phyloP scores from a whole-genome alignment of 2,888 invertebrate species.

The Zele albiditarsus region DNA sequence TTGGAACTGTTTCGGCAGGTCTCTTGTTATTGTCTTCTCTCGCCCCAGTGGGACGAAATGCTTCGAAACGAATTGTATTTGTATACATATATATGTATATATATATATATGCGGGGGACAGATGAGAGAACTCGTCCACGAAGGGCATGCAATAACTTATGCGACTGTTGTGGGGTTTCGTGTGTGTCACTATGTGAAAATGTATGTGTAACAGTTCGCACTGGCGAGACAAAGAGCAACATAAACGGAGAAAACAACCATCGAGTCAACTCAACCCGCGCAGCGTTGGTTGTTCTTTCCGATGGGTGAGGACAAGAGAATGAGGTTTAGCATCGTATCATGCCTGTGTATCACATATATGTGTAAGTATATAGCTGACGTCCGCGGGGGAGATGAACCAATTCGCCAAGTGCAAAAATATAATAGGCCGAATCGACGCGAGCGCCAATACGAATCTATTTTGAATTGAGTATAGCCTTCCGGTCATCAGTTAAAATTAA shows the following conservation, averaged over 20 bases:
- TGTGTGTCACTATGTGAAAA: constrained; percentile 43
- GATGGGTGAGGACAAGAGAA: background rate
- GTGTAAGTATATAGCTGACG: constrained; percentile 8
- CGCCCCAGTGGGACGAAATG: constrained; percentile 34
- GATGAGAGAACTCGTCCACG: constrained; percentile 40
- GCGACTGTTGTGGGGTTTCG: constrained; percentile 59
- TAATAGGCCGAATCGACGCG: constrained; percentile 48
- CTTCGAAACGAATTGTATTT: constrained; percentile 1
- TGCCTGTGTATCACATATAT: constrained; percentile 21
- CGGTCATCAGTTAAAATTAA: too few relatives aligned
- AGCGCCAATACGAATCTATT: constrained; percentile 44
- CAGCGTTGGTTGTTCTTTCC: background rate
- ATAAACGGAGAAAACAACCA: background rate
- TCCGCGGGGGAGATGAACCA: constrained; percentile 39
- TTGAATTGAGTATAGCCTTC: constrained; percentile 44
- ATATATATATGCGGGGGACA: background rate
- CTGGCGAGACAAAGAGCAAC: background rate
- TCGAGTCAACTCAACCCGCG: background rate
- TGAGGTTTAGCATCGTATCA: constrained; percentile 23
- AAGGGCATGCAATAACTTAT: constrained; percentile 57
- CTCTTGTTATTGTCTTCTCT: constrained; percentile 47
- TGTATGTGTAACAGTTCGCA: constrained; percentile 2
- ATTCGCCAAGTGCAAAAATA: constrained; percentile 54
- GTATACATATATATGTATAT: background rate
- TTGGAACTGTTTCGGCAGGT: constrained; percentile 51